A percentile compares a stretch with the other conserved stretches of the same genome.
These are phyloP conservation scores for Chloroclysta siterata DNA, from an alignment of 2,888 invertebrate species.

Conservation along the genomic window DNA sequence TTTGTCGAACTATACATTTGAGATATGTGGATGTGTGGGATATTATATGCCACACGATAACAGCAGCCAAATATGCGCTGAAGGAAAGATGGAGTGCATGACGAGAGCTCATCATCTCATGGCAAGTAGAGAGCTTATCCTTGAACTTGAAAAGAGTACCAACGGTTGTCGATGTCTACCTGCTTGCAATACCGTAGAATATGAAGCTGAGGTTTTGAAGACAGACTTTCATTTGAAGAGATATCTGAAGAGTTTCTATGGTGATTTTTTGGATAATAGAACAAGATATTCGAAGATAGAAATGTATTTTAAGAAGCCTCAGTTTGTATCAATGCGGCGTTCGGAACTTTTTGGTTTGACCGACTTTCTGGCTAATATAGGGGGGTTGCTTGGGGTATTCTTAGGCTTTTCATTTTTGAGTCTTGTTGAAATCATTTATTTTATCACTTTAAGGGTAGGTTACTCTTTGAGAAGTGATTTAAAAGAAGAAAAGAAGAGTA, in stretches of 20 bases:
- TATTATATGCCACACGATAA: conserved; percentile 57
- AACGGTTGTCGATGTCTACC: conserved; percentile 49
- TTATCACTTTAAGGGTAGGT: conserved; percentile 61
- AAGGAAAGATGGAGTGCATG: conserved; percentile 1
- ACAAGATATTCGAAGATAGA: conserved; percentile 62
- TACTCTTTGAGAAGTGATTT: conserved; percentile 51
- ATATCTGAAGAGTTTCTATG: neutral
- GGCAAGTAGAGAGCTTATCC: conserved; percentile 4
- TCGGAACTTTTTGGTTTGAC: conserved; percentile 84
- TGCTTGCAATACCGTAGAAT: conserved; percentile 85
- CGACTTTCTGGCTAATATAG: conserved; percentile 85
- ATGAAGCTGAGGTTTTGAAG: conserved; percentile 87
- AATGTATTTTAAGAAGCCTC: conserved; percentile 82
- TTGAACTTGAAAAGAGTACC: neutral
- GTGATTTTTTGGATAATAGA: neutral
- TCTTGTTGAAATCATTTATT: conserved; percentile 83
- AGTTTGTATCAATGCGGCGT: conserved; percentile 82
- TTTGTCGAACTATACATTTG: conserved; percentile 52
- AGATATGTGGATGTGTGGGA: conserved; percentile 52
- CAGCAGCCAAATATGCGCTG: conserved; percentile 27
- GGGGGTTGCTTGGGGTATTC: conserved; percentile 84
- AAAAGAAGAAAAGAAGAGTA: conserved; percentile 45
- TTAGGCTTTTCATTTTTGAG: conserved; percentile 85
- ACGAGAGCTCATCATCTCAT: conserved; percentile 6
- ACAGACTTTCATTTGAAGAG: conserved; percentile 75